Percentiles rank a stretch among this genome's conserved stretches.
These are phyloP conservation scores for Thymallus thymallus DNA, from an alignment of 2,113 vertebrate species.

Conservation along the genomic window DNA sequence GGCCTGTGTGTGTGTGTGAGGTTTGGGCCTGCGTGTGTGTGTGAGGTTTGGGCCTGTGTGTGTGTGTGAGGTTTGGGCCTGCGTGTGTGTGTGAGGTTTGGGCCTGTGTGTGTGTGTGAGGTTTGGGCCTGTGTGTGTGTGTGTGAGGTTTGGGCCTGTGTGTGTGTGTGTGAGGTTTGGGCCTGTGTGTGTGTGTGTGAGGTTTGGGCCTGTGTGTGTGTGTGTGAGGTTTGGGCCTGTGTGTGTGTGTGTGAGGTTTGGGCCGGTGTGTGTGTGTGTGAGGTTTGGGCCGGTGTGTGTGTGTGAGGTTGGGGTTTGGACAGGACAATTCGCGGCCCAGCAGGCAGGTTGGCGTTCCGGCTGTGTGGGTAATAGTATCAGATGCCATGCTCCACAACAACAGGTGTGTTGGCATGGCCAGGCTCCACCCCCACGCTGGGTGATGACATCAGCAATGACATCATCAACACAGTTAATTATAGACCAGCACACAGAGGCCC, in stretches of 20 bases:
- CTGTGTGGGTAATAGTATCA: constrained; percentile 99
- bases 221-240: constrained; percentile 79
- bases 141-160: constrained; percentile 80
- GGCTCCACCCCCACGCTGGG: constrained; percentile 95
- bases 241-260: constrained; percentile 73
- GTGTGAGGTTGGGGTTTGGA: constrained; percentile 79
- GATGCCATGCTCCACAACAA: constrained; percentile 94
- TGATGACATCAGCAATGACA: constrained; percentile 98
- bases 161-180: constrained; percentile 74
- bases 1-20: constrained; percentile 67
- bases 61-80: constrained; percentile 77
- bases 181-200: constrained; percentile 62
- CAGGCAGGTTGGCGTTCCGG: constrained; percentile 84
- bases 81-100: constrained; percentile 73
- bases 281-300: constrained; percentile 75
- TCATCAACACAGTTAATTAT: constrained; percentile 89
- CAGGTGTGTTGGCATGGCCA: constrained; percentile 99
- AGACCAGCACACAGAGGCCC: constrained; percentile 72
- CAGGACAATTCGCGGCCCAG: constrained; percentile 95
- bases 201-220: constrained; percentile 77
- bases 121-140: constrained; percentile 75
- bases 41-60: constrained; percentile 79
- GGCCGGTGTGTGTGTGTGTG: constrained; percentile 61
- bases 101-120: constrained; percentile 67
- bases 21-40: constrained; percentile 74